Evolutionary conservation across 2,113 vertebrate genomes (phyloP), one percentile per base, ranked within the genome.

Genomic region (Istiophorus platypterus): DNA sequence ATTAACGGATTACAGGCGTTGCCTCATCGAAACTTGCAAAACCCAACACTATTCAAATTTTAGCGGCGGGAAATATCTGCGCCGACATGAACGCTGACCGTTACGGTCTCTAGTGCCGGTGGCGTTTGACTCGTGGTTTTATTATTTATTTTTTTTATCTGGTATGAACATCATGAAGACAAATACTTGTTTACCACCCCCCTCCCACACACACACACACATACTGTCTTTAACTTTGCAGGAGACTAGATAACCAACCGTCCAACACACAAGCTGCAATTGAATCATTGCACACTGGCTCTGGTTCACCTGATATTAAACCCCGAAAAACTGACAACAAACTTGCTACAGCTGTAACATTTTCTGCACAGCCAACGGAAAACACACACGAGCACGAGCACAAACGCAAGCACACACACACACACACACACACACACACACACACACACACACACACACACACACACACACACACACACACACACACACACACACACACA

Each of bases 121-220:
- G n/a, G n/a, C n/a, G n/a, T n/a, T n/a, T n/a, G n/a, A n/a, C 17
- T 15, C 13, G 4, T 8, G 17, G 59, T 22, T 39, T 22, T 31
- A 12, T 59, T 49, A n/a, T n/a, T n/a, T n/a, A n/a, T n/a, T 51
- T 10, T 49, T 2, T 58, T 31, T 34, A 34, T 17, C 29, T n/a
- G 15, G 41, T 15, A 59, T 29, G 10, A 72, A 52, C 9, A 17
- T 49, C 17, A 20, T 18, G 5, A 18, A 47, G 17, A 47, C 13
- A 47, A 47, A 47, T 18, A 17, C 6, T 47, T 18, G 45, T 47
- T 47, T 47, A 15, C 14, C 18, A 17, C 45, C 45, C 45, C 15
- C 4, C 5, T 17, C 3, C 1, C 15, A 47, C 0, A 17, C 5
- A 47, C n/a, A n/a, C n/a, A n/a, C n/a, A n/a, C n/a, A n/a, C n/a